Base-by-base conservation (phyloP, 2,888 invertebrate species). In the Myopa testacea region DNA sequence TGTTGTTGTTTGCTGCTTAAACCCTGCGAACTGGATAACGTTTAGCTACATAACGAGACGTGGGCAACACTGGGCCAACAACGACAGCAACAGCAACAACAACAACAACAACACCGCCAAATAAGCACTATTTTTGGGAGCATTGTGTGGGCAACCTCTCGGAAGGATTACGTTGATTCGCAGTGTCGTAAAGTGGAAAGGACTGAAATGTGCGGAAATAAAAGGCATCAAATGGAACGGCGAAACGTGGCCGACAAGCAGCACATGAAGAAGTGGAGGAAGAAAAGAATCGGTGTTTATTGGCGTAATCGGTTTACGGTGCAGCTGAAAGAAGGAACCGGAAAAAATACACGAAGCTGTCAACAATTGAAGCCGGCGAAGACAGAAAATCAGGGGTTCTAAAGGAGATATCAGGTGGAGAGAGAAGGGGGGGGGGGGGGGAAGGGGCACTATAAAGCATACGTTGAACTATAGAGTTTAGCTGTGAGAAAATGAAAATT, bases 131-230 rank as follows among this genome's bases (percentile, higher is more conserved):
- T 73, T 67, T 52, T 63, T 50, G 50, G 52, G n/a, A 62, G 65
- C 65, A 52, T 38, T 50, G 38, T 45, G 73, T 60, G 68, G 52
- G 50, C 26, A 26, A 26, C 58, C 38, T 10, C 34, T 63, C 52
- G 34, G 52, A 12, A 45, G 75, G 75, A 75, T 75, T 75, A 68
- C 60, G 60, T 75, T 68, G 74, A 75, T 58, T 50, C 75, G 75
- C 12, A 38, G 52, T 68, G 69, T 75, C 75, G 75, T 75, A 75
- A 75, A 75, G 75, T 38, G 14, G 68, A 45, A 45, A 75, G 40
- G 68, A 75, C n/a, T 58, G 34, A 63, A 63, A 63, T 5, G 63
- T 4, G 63, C 63, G 63, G 19, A 26, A 26, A 63, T 55, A 55
- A 55, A 55, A 55, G 55, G 55, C 55, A 4, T 55, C 10, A 63